phyloP scores from a whole-genome alignment of 1,140 invertebrate species.

The Meloidogyne exigua region DNA sequence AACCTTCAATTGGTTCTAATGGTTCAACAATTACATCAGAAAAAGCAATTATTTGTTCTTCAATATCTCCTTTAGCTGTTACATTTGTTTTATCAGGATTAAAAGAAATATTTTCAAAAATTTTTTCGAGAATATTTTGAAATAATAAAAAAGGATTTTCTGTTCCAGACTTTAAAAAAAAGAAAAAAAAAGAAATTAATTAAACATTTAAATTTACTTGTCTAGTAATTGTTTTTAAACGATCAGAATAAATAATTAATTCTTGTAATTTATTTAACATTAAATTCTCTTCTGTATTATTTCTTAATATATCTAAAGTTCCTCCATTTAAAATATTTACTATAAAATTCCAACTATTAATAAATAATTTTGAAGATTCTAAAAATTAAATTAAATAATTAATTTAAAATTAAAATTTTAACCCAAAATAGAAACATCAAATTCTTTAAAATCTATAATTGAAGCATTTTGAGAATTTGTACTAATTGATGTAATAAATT shows the following conservation, averaged over 20 bases:
- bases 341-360: constrained; percentile 8
- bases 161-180: constrained; percentile 2
- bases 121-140: neutral
- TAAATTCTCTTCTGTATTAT: neutral
- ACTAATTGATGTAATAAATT: constrained; percentile 15
- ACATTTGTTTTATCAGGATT: constrained; percentile 4
- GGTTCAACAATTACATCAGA: constrained; percentile 9
- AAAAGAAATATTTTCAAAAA: constrained; percentile 11
- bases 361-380: neutral
- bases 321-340: constrained; percentile 11
- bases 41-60: constrained; percentile 13
- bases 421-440: neutral
- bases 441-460: constrained; percentile 9
- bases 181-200: neutral
- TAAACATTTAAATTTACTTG: neutral
- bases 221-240: constrained; percentile 10
- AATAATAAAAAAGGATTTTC: constrained; percentile 23
- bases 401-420: neutral
- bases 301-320: neutral
- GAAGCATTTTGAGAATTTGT: constrained; percentile 5
- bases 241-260: constrained; percentile 4
- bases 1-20: neutral
- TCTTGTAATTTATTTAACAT: neutral
- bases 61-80: neutral
- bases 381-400: constrained; percentile 1